Percentiles rank a stretch among this genome's conserved stretches.
Evolutionary conservation across 2,888 invertebrate species (phyloP).

Genomic region (Scaeva pyrastri): DNA sequence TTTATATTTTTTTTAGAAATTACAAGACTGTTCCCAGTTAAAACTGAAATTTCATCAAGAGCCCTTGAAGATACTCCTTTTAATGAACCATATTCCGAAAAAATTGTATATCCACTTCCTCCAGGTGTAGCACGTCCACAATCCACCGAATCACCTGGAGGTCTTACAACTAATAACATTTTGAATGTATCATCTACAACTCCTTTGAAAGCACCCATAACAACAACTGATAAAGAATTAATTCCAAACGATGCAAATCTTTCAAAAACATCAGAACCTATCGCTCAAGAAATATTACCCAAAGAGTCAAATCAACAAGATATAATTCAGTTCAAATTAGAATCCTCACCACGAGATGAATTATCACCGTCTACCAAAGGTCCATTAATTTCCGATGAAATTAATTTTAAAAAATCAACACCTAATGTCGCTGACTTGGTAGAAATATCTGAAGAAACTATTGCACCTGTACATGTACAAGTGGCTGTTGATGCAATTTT

Average conservation of each 20-base stretch:
- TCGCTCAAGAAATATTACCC: too few relatives aligned
- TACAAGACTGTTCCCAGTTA: background rate
- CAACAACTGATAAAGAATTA: background rate
- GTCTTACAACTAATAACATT: background rate
- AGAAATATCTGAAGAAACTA: too few relatives aligned
- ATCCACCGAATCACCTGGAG: background rate
- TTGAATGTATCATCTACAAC: background rate
- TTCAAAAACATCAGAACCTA: background rate
- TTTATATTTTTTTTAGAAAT: slow-evolving; percentile 17
- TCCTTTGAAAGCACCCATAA: background rate
- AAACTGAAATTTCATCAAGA: background rate
- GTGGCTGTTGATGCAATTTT: too few relatives aligned
- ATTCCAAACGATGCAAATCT: background rate
- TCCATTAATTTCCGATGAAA: background rate
- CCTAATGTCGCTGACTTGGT: too few relatives aligned
- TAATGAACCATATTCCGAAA: slow-evolving; percentile 10
- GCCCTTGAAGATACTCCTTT: background rate
- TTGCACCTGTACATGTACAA: too few relatives aligned
- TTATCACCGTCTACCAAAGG: background rate
- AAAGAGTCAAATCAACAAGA: too few relatives aligned
- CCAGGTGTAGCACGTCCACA: background rate
- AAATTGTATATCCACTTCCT: slow-evolving; percentile 20
- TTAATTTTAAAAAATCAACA: background rate
- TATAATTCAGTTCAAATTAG: too few relatives aligned
- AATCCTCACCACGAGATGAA: background rate